A percentile compares a stretch with the other conserved stretches of the same genome.
Conservation (phyloP, 2,113 vertebrate genomes). For the Hemicordylus capensis region DNA sequence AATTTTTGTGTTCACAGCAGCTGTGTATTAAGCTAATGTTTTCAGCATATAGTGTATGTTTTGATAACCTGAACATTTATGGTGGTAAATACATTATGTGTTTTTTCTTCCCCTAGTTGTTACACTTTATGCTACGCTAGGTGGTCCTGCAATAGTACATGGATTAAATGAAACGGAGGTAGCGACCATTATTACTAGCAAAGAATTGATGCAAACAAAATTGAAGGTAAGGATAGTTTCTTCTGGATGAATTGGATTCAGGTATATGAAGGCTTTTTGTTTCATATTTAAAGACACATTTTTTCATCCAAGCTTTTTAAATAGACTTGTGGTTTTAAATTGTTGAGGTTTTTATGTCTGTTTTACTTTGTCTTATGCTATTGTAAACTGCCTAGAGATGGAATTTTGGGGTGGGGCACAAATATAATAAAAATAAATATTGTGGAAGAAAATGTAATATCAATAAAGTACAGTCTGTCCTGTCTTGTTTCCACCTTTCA, state of each 20-base stretch:
- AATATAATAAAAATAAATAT: too few species aligned
- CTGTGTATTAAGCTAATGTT: neutral
- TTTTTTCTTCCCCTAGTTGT: slow-evolving; percentile 81
- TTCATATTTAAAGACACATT: too few species aligned
- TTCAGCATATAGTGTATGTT: neutral
- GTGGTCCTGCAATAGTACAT: slow-evolving; percentile 90
- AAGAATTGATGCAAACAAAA: slow-evolving; percentile 89
- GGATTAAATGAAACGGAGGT: slow-evolving; percentile 92
- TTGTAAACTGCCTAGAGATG: too few species aligned
- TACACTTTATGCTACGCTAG: slow-evolving; percentile 92
- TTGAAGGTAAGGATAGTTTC: slow-evolving; percentile 83
- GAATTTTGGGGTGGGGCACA: too few species aligned
- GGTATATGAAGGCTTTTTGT: neutral
- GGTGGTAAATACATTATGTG: neutral
- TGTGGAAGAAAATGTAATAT: neutral
- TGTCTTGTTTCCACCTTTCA: too few species aligned
- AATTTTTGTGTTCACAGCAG: neutral
- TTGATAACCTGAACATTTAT: neutral
- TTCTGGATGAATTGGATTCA: neutral
- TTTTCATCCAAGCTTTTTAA: too few species aligned
- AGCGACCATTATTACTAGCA: slow-evolving; percentile 94
- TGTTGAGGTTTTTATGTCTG: too few species aligned
- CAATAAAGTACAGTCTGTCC: neutral
- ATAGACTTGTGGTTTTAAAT: too few species aligned
- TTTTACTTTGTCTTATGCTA: too few species aligned